Base-by-base conservation (phyloP, 2,797 vertebrate genomes). In the Meda fulgida region DNA sequence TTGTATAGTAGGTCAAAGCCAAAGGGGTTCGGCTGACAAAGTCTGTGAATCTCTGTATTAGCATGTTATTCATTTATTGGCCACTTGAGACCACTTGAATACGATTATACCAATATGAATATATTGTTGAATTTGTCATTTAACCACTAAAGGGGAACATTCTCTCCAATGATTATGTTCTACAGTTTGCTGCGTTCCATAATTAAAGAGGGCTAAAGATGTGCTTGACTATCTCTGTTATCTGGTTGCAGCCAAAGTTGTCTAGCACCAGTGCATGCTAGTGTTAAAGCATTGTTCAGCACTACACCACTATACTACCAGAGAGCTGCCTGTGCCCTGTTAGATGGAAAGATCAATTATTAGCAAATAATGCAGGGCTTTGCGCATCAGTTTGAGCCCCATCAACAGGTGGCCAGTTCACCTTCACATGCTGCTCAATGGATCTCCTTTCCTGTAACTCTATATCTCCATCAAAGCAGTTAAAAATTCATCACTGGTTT, bases 401-500 rank as follows among this genome's bases (percentile, higher is more conserved):
- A 84, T 87, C 82, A 90, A 86, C 88, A 89, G 87, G 80, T 89
- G 86, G 70, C 43, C 78, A 80, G 70, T 89, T 89, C 83, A 85
- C 87, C 87, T 87, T 87, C 83, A 84, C 80, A 66, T 36, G 38
- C 31, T 58, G 7, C 76, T 85, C 82, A 89, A 79, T 80, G 67
- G 85, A 84, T 89, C 83, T 58, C 36, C 34, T 76, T 81, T 81
- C 36, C 26, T 43, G 89, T 89, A 90, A 89, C 81, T 36, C 75
- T 76, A 87, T 76, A 87, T 83, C 85, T 83, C 19, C 53, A 63
- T 70, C 29, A 51, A 77, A 83, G 48, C 40, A 72, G 75, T 91
- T 89, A 89, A 88, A 91, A 86, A 89, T 90, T 89, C 65, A 91
- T 90, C 76, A 84, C 78, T 55, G 40, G 79, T 85, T 82, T 84